Evolutionary conservation across 2,797 vertebrate species (phyloP), one percentile per base, ranked within the genome.

Genomic region (Leucoraja ocellata): DNA sequence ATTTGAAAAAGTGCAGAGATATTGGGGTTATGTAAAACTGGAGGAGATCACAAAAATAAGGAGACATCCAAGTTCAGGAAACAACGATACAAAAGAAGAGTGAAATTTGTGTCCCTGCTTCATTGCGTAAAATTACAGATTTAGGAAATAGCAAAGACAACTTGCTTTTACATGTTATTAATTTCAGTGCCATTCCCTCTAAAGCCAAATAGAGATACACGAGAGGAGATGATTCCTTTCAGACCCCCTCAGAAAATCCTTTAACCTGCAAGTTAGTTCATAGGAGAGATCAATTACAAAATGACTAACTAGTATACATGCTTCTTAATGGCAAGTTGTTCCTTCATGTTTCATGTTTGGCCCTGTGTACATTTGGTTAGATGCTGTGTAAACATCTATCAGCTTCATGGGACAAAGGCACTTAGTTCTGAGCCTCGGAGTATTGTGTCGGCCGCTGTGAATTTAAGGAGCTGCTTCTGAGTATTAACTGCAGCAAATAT

Each of bases 401-500:
- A 58, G 71, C 18, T 92, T 58, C 71, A 58, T 28, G 39, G 4
- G 23, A 14, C 71, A 91, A 91, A 74, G 71, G 39, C 71, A 94
- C 95, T 96, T 93, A 93, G 94, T 77, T 94, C 93, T 94, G 68
- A 94, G 94, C 94, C 93, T 94, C 94, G 16, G 94, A 93, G 93
- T 91, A 61, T 94, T 94, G 94, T 94, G 94, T 94, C 77, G 63
- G 94, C 95, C 93, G 54, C 93, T 95, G 68, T 21, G 32, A 71
- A 11, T 96, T 94, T 94, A 94, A 96, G 95, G 94, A 94, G 3
- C 25, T 93, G 91, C 95, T 94, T 95, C 93, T 94, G 93, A 94
- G 94, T 94, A 94, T 95, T 95, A 96, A 95, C 94, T 95, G 94
- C 94, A 95, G 94, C 93, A 95, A 94, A 94, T 94, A 32, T 16